Evolutionary conservation across 2,113 vertebrate species (phyloP).

Genomic region (Tympanuchus pallidicinctus): DNA sequence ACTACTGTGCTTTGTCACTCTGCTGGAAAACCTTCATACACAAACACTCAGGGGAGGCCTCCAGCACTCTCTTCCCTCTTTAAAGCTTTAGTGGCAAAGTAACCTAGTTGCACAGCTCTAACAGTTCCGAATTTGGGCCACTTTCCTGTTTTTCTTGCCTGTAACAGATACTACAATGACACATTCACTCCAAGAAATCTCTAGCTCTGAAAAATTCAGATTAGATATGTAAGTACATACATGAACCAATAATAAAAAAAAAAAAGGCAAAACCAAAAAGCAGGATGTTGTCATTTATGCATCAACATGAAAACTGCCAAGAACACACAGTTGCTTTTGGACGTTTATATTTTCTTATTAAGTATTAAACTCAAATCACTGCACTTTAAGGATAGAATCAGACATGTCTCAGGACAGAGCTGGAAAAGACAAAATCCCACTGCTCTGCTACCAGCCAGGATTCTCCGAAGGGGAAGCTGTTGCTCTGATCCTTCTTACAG

Average conservation of each 20-base stretch:
- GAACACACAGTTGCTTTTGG: background rate
- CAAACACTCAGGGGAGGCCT: background rate
- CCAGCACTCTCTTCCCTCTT: background rate
- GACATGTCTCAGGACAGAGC: background rate
- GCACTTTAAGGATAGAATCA: background rate
- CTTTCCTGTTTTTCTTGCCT: background rate
- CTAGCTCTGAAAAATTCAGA: background rate
- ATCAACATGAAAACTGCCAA: background rate
- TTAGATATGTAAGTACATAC: background rate
- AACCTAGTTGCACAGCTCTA: background rate
- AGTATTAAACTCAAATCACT: background rate
- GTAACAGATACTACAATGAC: background rate
- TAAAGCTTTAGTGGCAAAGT: background rate
- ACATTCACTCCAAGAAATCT: background rate
- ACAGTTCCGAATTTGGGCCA: background rate
- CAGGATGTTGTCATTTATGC: background rate
- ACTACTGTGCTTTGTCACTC: background rate
- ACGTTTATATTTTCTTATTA: background rate
- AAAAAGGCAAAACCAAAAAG: background rate
- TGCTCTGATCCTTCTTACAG: background rate
- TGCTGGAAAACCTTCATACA: background rate
- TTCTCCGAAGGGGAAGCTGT: background rate
- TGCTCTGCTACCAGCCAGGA: rapidly evolving
- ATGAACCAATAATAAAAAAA: background rate
- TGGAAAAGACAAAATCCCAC: background rate